Base-by-base conservation (phyloP, 2,113 vertebrate species). In the Pelecanoides urinatrix region DNA sequence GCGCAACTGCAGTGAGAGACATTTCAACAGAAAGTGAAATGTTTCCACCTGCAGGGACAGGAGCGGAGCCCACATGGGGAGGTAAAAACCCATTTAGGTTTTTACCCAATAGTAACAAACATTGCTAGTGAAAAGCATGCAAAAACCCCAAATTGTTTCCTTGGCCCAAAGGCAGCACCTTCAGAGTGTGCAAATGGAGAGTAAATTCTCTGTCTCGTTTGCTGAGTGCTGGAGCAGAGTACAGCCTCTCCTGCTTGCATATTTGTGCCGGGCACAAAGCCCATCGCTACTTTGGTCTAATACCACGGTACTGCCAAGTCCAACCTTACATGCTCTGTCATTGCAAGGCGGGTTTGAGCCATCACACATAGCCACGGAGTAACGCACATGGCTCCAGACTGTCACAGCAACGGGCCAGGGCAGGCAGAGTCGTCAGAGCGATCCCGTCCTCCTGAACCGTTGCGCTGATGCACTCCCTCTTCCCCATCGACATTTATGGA, bases 381-480 rank as follows among this genome's bases (percentile, higher is more conserved):
- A 16, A 40, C 2, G 3, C 26, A 6, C 12, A 1, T 0, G 1
- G 61, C 47, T 73, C 44, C 34, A 9, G 38, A 2, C 45, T 14
- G 19, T 18, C 66, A 29, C 81, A 36, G 81, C 44, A 29, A 2
- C 0, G 15, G 27, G 5, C 30, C 16, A 8, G n/a, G 72, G 47
- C 32, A 38, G 22, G 34, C 26, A 13, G 21, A 44, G 65, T 1
- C 7, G 0, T 2, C 23, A 23, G 49, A 14, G 29, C 4, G 0
- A 59, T 9, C 38, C 27, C 4, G 0, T 9, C 52, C 79, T 12
- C 5, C 0, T 0, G 17, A 49, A 15, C 21, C 16, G 0, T 1
- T 2, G 23, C 50, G 2, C 36, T 0, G 2, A n/a, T 16, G 19
- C 5, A 2, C 40, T 36, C 68, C n/a, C 7, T 72, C 9, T 9